These are phyloP conservation scores for Telmatochromis sp. DNA, from an alignment of 2,113 vertebrate species.

Conservation along the genomic window DNA sequence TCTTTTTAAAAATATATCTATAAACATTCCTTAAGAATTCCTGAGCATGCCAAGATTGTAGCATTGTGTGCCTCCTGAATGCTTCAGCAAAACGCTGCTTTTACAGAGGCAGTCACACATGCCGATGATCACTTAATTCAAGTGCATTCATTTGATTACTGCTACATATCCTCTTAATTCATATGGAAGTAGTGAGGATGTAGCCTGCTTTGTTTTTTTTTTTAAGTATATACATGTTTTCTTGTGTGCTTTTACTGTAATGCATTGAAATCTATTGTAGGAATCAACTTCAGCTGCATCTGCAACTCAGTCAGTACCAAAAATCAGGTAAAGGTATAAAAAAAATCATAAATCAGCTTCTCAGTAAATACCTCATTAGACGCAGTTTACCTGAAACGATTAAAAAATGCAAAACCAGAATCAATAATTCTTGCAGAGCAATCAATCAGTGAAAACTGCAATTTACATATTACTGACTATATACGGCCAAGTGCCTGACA, in stretches of 20 bases:
- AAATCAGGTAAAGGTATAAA: too few species aligned
- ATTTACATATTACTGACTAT: neutral
- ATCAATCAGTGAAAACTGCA: neutral
- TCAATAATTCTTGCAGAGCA: neutral
- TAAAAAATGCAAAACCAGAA: neutral
- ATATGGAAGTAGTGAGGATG: neutral
- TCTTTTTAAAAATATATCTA: neutral
- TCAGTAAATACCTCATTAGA: neutral
- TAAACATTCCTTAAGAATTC: neutral
- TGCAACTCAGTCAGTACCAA: neutral
- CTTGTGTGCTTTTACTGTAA: neutral
- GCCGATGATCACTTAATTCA: neutral
- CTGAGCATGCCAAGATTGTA: neutral
- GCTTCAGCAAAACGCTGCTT: neutral
- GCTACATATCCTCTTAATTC: neutral
- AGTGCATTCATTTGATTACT: neutral
- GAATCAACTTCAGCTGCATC: neutral
- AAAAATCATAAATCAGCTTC: neutral
- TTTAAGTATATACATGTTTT: neutral
- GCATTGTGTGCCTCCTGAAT: neutral
- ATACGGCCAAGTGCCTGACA: neutral
- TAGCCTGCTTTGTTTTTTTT: neutral
- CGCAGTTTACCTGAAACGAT: neutral
- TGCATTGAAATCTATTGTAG: neutral
- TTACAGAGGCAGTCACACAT: neutral